Percentiles rank a stretch among this genome's conserved stretches.
phyloP scores from a whole-genome alignment of 1,140 invertebrate species.

The Drosophila pandora region DNA sequence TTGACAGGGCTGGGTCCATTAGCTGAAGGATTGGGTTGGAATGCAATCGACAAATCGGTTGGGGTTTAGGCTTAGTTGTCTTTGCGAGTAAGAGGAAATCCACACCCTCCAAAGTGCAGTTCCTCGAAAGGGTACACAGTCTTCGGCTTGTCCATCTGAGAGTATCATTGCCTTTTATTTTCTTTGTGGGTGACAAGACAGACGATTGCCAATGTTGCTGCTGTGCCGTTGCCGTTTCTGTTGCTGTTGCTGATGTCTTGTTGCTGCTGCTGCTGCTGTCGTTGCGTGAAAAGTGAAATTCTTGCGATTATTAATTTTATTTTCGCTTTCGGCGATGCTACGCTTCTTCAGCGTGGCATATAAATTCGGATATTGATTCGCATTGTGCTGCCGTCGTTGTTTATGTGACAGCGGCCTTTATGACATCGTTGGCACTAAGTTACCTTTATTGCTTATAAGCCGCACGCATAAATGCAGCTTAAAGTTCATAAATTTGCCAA shows the following conservation, averaged over 20 bases:
- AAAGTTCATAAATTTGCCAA: conserved; percentile 79
- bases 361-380: conserved; percentile 74
- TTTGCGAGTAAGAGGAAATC: neutral
- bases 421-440: conserved; percentile 80
- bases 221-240: conserved; percentile 18
- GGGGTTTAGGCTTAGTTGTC: too few species aligned
- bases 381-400: conserved; percentile 34
- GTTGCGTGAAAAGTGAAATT: conserved; percentile 80
- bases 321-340: conserved; percentile 75
- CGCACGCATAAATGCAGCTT: conserved; percentile 79
- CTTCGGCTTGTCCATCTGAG: neutral
- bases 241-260: conserved; percentile 5
- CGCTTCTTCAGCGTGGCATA: conserved; percentile 68
- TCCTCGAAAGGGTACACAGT: conserved; percentile 1
- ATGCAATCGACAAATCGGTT: too few species aligned
- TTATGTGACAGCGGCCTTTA: conserved; percentile 74
- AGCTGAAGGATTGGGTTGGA: neutral
- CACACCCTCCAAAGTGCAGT: neutral
- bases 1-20: neutral
- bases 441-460: conserved; percentile 81
- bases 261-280: conserved; percentile 46
- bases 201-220: conserved; percentile 44
- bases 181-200: conserved; percentile 76
- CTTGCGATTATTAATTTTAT: conserved; percentile 82
- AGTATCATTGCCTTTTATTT: neutral